A percentile compares a stretch with the other conserved stretches of the same genome.
phyloP scores from a whole-genome alignment of 2,113 vertebrate species.

The Azemiops feae region DNA sequence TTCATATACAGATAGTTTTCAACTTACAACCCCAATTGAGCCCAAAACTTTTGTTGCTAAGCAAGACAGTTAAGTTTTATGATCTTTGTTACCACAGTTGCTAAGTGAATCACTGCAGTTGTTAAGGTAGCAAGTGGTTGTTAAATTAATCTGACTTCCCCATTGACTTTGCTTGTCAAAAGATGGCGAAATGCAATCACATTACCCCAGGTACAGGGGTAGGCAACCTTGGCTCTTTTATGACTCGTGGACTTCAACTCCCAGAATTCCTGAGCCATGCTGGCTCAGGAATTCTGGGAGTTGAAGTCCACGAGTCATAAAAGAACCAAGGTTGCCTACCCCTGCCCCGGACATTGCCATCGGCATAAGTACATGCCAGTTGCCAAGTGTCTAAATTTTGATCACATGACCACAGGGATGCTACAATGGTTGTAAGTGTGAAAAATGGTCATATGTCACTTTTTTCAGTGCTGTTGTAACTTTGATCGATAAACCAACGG shows the following conservation, averaged over 20 bases:
- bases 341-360: not conserved
- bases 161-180: not conserved
- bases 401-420: not conserved
- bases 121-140: not conserved
- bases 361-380: not conserved
- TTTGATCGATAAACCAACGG: not conserved
- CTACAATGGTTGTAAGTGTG: not conserved
- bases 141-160: not conserved
- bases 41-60: not conserved
- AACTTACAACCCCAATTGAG: not conserved
- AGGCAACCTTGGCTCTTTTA: no score
- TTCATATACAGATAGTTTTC: not conserved
- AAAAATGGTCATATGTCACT: not conserved
- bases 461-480: not conserved
- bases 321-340: no score
- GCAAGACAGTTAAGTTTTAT: not conserved
- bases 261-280: no score
- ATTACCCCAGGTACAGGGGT: no score
- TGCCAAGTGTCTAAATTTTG: not conserved
- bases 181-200: not conserved
- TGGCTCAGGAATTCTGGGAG: no score
- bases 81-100: not conserved
- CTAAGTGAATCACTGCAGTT: not conserved
- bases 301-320: no score
- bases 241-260: no score